phyloP scores from a whole-genome alignment of 2,113 vertebrate genomes.

The Pterophyllum scalare region DNA sequence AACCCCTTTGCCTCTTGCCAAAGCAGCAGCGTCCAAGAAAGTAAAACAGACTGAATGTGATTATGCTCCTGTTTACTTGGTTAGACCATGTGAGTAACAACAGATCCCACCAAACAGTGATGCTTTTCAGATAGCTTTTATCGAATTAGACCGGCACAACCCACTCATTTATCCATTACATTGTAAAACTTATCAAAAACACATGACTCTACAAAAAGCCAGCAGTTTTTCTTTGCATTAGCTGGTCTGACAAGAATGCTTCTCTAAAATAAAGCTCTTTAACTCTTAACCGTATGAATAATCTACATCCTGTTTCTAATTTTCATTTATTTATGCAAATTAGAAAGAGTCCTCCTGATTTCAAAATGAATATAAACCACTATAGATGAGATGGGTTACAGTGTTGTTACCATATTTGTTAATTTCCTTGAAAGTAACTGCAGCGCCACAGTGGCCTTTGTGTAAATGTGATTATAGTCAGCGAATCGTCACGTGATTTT shows the following conservation, averaged over 20 bases:
- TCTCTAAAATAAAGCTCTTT: neutral
- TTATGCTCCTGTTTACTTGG: slow-evolving; percentile 76
- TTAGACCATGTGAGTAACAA: slow-evolving; percentile 74
- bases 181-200: slow-evolving; percentile 50
- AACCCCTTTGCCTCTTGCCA: slow-evolving; percentile 55
- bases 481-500: neutral
- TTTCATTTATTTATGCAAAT: neutral
- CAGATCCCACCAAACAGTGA: slow-evolving; percentile 72
- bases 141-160: slow-evolving; percentile 73
- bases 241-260: neutral
- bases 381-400: neutral
- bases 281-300: neutral
- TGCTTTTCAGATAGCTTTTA: slow-evolving; percentile 80
- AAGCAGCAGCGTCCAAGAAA: slow-evolving; percentile 67
- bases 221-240: neutral
- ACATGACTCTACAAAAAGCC: slow-evolving; percentile 15
- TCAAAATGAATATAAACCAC: neutral
- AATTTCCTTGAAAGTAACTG: neutral
- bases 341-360: neutral
- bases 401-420: neutral
- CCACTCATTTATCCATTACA: slow-evolving; percentile 75
- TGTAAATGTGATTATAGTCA: neutral
- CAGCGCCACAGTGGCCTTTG: neutral
- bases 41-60: slow-evolving; percentile 77
- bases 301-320: neutral